phyloP scores from a whole-genome alignment of 2,888 invertebrate genomes.

The Neuroscelio doddi region DNA sequence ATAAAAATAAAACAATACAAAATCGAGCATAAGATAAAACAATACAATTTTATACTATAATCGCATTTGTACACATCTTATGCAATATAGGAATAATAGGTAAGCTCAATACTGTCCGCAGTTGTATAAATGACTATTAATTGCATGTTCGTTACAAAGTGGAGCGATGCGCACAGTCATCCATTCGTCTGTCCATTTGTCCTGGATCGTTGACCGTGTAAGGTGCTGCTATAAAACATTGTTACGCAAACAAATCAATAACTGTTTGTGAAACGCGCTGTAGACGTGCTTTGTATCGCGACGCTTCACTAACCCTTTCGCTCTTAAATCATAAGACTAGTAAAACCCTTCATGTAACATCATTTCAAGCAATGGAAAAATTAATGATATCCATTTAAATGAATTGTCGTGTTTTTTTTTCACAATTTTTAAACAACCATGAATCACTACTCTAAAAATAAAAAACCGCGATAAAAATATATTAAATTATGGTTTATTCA shows the following conservation, averaged over 20 bases:
- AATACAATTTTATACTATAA: neutral
- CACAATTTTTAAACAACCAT: too few relatives aligned
- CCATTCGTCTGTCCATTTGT: neutral
- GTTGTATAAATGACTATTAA: too few relatives aligned
- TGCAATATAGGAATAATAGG: too few relatives aligned
- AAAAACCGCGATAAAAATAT: too few relatives aligned
- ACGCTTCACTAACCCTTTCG: neutral
- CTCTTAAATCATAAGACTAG: neutral
- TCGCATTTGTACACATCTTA: too few relatives aligned
- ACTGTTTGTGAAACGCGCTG: neutral
- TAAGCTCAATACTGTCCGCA: too few relatives aligned
- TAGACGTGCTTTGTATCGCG: neutral
- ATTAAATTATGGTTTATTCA: too few relatives aligned
- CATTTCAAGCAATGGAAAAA: neutral
- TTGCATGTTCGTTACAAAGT: too few relatives aligned
- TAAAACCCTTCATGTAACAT: neutral
- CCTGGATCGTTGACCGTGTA: neutral
- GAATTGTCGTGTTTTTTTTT: neutral
- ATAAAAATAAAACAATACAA: too few relatives aligned
- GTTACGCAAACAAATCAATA: constrained; percentile 2
- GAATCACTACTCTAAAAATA: too few relatives aligned
- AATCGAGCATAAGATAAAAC: too few relatives aligned
- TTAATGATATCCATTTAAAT: neutral
- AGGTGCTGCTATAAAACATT: neutral
- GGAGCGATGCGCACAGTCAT: neutral